Evolutionary conservation across 64 coral and sea anemone species (phyloP), one percentile per base, ranked within the genome.

Genomic region (Actinia equina): DNA sequence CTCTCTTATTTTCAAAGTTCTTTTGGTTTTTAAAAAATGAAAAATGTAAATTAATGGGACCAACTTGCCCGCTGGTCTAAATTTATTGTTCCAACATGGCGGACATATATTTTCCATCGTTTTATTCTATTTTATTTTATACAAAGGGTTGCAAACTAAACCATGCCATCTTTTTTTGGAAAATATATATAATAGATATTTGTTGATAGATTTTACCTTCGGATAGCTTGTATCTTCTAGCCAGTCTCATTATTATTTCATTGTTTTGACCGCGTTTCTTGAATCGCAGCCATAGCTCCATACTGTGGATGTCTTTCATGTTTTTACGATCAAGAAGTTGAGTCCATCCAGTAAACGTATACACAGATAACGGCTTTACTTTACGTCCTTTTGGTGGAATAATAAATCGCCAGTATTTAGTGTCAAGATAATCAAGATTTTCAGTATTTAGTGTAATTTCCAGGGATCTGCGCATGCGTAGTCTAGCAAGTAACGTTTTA

Each of bases 261-360:
- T 82, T 84, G 10, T 90, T 93, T 8, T 84, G 65, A 8, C 70
- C 85, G 20, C 94, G 88, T 83, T 85, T 97, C 67, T 87, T 92
- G 19, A 90, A 78, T 19, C 91, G 82, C 49, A 93, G 64, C 94
- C 94, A 97, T 2, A 97, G 82, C 46, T 97, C 94, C 23, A 97
- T 67, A 14, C 80, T 97, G 56, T 97, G 94, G 45, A 97, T 54
- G 84, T 97, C 94, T 2, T 85, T 85, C n/a, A 91, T 97, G 30
- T 19, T 80, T 69, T 97, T 70, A 25, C 57, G 85, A 86, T 97
- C 94, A 22, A 97, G 85, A 49, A 93, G 88, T 56, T 63, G 87
- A 54, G 94, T 97, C 91, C 91, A 97, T 55, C 94, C 94, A n/a
- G 86, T 44, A 71, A 97, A 97, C 26, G 76, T 87, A 71, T 97